Evolutionary conservation across 2,888 invertebrate genomes (phyloP).

Genomic region (Agrochola lota): DNA sequence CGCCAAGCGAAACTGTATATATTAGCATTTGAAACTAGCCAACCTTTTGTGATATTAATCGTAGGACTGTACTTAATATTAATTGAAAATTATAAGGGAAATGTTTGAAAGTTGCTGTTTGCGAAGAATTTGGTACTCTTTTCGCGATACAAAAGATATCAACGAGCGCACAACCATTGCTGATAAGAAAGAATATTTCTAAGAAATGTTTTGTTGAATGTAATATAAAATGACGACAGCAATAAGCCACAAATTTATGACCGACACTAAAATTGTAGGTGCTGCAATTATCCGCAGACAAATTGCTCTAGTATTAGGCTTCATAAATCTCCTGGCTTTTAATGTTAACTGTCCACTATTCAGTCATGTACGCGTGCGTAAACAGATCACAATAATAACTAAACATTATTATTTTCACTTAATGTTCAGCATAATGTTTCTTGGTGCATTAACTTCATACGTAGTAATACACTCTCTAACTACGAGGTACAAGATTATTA

Average conservation of each 20-base stretch:
- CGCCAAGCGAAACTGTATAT: conserved; percentile 64
- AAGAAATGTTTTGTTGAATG: neutral
- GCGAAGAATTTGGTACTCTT: conserved; percentile 4
- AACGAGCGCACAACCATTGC: conserved; percentile 64
- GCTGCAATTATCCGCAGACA: conserved; percentile 10
- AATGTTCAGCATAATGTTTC: conserved; percentile 47
- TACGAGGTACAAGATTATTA: conserved; percentile 52
- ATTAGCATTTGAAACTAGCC: conserved; percentile 63
- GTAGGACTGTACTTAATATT: conserved; percentile 45
- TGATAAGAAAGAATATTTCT: neutral
- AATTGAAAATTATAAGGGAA: conserved; percentile 42
- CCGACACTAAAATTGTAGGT: neutral
- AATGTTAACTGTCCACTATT: conserved; percentile 15
- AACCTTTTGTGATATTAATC: conserved; percentile 63
- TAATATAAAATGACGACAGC: neutral
- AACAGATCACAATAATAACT: conserved; percentile 46
- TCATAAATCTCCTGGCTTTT: conserved; percentile 34
- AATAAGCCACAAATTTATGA: conserved; percentile 1
- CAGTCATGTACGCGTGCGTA: conserved; percentile 17
- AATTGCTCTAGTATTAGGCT: conserved; percentile 35
- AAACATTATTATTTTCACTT: conserved; percentile 49
- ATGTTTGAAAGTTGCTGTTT: conserved; percentile 7
- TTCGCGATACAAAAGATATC: conserved; percentile 75
- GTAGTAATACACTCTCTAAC: conserved; percentile 65
- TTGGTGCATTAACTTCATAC: conserved; percentile 51